These are phyloP conservation scores for Cheilosia scutellata DNA, from an alignment of 2,888 invertebrate genomes.

Conservation along the genomic window DNA sequence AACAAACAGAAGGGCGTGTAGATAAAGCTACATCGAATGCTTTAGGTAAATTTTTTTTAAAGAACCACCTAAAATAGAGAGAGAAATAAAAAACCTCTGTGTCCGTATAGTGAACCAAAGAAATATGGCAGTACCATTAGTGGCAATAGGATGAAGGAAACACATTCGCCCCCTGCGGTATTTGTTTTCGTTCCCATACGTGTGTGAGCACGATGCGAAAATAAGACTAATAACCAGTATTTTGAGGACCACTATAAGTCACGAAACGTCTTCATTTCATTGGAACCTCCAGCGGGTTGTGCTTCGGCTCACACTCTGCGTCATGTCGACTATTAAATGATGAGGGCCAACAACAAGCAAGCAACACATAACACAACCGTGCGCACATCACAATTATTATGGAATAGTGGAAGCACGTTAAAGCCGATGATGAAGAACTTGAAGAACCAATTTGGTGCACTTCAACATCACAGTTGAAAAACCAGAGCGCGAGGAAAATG, in stretches of 20 bases:
- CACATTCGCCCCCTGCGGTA: constrained; percentile 62
- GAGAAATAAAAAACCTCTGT: background rate
- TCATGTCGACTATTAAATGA: constrained; percentile 72
- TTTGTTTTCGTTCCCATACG: constrained; percentile 54
- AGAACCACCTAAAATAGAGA: background rate
- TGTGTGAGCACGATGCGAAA: constrained; percentile 71
- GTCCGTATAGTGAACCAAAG: constrained; percentile 4
- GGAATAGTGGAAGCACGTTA: constrained; percentile 73
- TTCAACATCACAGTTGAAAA: constrained; percentile 56
- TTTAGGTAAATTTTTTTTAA: too few relatives aligned
- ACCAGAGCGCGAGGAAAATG: constrained; percentile 53
- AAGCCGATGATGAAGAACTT: constrained; percentile 71
- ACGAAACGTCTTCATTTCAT: constrained; percentile 74
- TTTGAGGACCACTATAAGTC: constrained; percentile 73
- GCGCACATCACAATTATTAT: constrained; percentile 70
- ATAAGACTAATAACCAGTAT: constrained; percentile 74
- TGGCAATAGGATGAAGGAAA: constrained; percentile 65
- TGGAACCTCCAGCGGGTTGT: constrained; percentile 61
- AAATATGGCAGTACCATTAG: constrained; percentile 39
- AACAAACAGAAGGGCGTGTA: too few relatives aligned
- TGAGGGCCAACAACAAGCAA: constrained; percentile 58
- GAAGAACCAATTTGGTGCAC: constrained; percentile 71
- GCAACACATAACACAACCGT: constrained; percentile 25
- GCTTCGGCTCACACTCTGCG: constrained; percentile 60
- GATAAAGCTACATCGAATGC: too few relatives aligned